phyloP scores from a whole-genome alignment of 2,888 invertebrate genomes.

The Ferdinandea cuprea region DNA sequence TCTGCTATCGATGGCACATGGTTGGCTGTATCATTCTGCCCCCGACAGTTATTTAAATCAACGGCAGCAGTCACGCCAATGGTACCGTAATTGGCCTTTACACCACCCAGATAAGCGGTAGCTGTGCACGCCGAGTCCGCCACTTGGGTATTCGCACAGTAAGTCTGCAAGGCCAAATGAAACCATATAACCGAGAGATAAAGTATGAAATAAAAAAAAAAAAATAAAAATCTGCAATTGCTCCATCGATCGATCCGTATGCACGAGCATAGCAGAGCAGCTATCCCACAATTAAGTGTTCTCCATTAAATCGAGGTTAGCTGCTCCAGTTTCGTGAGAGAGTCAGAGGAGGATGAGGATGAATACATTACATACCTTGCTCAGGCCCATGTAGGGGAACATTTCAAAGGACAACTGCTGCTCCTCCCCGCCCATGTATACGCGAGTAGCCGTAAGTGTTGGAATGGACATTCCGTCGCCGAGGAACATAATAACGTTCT shows the following conservation, averaged over 20 bases:
- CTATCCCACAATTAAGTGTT: conserved; percentile 49
- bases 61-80: conserved; percentile 89
- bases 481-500: conserved; percentile 88
- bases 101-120: conserved; percentile 91
- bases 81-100: conserved; percentile 90
- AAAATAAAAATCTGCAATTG: too few species aligned
- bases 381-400: conserved; percentile 89
- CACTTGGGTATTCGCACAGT: conserved; percentile 90
- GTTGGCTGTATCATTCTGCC: conserved; percentile 85
- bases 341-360: too few species aligned
- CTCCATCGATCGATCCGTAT: neutral
- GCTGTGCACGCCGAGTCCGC: conserved; percentile 94
- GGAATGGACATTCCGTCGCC: conserved; percentile 95
- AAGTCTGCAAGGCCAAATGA: conserved; percentile 85
- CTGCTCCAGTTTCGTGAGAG: conserved; percentile 42
- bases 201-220: conserved; percentile 21
- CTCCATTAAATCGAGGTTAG: conserved; percentile 56
- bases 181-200: conserved; percentile 39
- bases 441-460: conserved; percentile 91
- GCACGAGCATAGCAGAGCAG: neutral
- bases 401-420: conserved; percentile 89
- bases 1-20: conserved; percentile 88
- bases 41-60: conserved; percentile 86
- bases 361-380: conserved; percentile 85
- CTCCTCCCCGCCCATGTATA: conserved; percentile 91